Percentiles rank a stretch among this genome's conserved stretches.
These are phyloP conservation scores for Dilophus febrilis DNA, from an alignment of 2,888 invertebrate genomes.

Conservation along the genomic window DNA sequence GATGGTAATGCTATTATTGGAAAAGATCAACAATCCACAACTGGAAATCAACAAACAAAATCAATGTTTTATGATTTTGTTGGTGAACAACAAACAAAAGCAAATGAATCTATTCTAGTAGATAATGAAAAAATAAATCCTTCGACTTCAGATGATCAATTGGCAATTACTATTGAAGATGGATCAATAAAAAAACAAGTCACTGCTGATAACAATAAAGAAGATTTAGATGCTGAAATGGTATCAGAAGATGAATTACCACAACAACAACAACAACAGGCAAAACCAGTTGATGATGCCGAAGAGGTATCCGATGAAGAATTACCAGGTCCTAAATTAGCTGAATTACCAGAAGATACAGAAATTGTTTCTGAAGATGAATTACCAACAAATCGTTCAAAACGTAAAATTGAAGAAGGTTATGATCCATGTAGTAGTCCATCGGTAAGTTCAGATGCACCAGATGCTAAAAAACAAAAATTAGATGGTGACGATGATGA, in stretches of 20 bases:
- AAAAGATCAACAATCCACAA: not conserved
- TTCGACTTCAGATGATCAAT: conserved; percentile 19
- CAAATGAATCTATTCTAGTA: not conserved
- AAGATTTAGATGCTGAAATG: conserved; percentile 63
- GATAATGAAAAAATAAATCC: conserved; percentile 14
- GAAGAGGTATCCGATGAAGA: conserved; percentile 69
- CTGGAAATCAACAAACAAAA: not conserved
- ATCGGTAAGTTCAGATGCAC: conserved; percentile 52
- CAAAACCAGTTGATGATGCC: conserved; percentile 68
- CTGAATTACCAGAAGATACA: conserved; percentile 52
- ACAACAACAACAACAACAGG: conserved; percentile 50
- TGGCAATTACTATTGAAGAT: conserved; percentile 8
- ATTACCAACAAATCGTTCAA: conserved; percentile 44
- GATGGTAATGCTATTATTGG: not conserved
- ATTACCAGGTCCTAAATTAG: conserved; percentile 51
- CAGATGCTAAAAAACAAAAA: conserved; percentile 23
- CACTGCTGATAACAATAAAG: conserved; percentile 9
- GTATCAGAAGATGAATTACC: conserved; percentile 74
- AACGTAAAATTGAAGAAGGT: conserved; percentile 37
- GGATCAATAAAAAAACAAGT: not conserved
- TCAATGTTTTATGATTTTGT: too few relatives aligned
- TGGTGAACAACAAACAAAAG: not conserved
- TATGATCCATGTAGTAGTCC: conserved; percentile 71
- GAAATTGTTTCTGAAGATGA: conserved; percentile 74
- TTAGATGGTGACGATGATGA: conserved; percentile 3